phyloP scores from a whole-genome alignment of 35 echinoderm and acorn worm species.

The Apostichopus californicus region DNA sequence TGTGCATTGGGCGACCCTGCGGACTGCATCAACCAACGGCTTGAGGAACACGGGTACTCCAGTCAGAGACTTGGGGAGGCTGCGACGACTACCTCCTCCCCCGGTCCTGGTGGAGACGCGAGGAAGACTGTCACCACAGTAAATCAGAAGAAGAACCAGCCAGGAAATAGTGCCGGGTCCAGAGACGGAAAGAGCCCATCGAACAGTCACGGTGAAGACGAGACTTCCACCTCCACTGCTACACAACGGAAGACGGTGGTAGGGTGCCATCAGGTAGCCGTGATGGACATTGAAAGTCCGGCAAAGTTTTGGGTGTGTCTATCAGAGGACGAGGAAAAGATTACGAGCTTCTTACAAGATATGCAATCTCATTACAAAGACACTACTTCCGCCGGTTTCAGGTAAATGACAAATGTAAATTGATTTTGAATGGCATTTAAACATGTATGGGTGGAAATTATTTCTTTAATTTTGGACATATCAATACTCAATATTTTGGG shows the following conservation, averaged over 20 bases:
- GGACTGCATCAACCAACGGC: background rate
- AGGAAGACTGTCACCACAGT: too few species aligned
- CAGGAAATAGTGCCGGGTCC: background rate
- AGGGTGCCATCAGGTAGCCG: background rate
- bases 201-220: background rate
- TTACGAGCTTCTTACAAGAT: background rate
- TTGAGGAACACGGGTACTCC: background rate
- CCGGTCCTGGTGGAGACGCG: background rate
- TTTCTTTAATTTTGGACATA: too few species aligned
- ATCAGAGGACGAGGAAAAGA: background rate
- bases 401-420: background rate
- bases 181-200: background rate
- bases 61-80: too few species aligned
- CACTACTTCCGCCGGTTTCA: background rate
- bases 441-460: too few species aligned
- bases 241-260: background rate
- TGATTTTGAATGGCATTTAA: too few species aligned
- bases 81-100: too few species aligned
- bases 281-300: background rate
- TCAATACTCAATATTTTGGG: too few species aligned
- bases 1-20: background rate
- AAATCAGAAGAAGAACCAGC: too few species aligned
- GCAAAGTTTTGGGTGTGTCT: background rate
- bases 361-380: background rate
- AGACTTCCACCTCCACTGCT: background rate